These are phyloP conservation scores for Melanerpes formicivorus DNA, from an alignment of 2,113 vertebrate species.

Conservation along the genomic window DNA sequence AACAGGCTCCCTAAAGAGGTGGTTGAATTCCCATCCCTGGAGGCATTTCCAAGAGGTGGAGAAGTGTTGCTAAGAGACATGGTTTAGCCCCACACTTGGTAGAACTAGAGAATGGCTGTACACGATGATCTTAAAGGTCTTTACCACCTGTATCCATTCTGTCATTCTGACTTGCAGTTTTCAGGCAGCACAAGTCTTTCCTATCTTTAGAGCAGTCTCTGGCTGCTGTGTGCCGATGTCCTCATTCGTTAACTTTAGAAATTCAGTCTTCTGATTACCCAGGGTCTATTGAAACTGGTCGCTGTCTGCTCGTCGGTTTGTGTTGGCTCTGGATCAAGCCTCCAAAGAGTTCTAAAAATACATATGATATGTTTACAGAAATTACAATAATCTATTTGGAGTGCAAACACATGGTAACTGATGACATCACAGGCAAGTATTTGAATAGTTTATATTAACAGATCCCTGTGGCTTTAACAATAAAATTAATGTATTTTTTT, in stretches of 20 bases:
- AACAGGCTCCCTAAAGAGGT: no score
- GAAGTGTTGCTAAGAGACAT: no score
- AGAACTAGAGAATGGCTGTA: no score
- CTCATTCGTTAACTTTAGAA: not conserved
- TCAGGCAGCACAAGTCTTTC: not conserved
- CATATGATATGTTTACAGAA: constrained; percentile 36
- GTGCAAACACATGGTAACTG: constrained; percentile 29
- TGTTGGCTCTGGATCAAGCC: constrained; percentile 19
- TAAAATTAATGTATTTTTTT: constrained; percentile 19
- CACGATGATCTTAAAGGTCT: no score
- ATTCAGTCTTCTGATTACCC: not conserved
- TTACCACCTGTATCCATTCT: no score
- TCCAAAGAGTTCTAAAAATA: constrained; percentile 52
- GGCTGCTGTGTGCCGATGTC: not conserved
- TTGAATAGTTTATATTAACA: constrained; percentile 33
- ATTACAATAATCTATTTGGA: constrained; percentile 52
- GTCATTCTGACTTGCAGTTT: not conserved
- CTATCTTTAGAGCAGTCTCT: not conserved
- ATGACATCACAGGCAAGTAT: constrained; percentile 39
- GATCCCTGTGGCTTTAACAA: constrained; percentile 13
- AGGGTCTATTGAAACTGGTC: not conserved
- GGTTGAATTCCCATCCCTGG: no score
- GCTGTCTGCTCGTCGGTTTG: not conserved
- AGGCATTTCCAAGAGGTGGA: no score
- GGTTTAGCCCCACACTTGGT: no score